A percentile compares a stretch with the other conserved stretches of the same genome.
phyloP scores from a whole-genome alignment of 2,888 invertebrate genomes.

The Elysia crispata region DNA sequence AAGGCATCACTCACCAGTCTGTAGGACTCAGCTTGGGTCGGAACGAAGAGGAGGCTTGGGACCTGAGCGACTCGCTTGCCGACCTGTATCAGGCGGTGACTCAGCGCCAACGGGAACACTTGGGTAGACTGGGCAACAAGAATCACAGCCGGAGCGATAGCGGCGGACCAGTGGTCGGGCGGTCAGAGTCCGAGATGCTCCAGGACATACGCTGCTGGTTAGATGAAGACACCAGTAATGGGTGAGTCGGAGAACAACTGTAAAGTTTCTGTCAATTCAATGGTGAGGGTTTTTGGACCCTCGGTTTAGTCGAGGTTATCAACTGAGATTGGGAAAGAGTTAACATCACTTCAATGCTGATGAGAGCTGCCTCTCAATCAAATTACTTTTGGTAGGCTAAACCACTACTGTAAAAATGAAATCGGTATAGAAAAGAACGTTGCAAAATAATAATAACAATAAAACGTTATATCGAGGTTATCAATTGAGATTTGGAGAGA shows the following conservation, averaged over 20 bases:
- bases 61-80: conserved; percentile 74
- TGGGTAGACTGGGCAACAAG: conserved; percentile 20
- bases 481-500: too few species aligned
- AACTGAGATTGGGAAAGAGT: too few species aligned
- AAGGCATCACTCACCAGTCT: conserved; percentile 62
- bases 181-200: conserved; percentile 44
- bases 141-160: conserved; percentile 32
- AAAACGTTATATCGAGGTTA: too few species aligned
- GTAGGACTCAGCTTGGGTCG: conserved; percentile 57
- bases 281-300: too few species aligned
- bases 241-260: conserved; percentile 53
- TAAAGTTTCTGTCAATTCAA: too few species aligned
- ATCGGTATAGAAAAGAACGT: too few species aligned
- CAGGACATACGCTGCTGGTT: conserved; percentile 69
- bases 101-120: conserved; percentile 55
- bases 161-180: conserved; percentile 27
- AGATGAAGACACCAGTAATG: conserved; percentile 71
- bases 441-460: too few species aligned
- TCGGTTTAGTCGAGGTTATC: too few species aligned
- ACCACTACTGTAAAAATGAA: too few species aligned
- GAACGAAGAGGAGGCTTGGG: conserved; percentile 74
- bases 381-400: too few species aligned
- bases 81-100: conserved; percentile 70
- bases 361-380: too few species aligned
- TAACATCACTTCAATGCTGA: too few species aligned